Percentiles rank a stretch among this genome's conserved stretches.
These are phyloP conservation scores for Drosophila tristis DNA, from an alignment of 1,140 invertebrate species.

Conservation along the genomic window DNA sequence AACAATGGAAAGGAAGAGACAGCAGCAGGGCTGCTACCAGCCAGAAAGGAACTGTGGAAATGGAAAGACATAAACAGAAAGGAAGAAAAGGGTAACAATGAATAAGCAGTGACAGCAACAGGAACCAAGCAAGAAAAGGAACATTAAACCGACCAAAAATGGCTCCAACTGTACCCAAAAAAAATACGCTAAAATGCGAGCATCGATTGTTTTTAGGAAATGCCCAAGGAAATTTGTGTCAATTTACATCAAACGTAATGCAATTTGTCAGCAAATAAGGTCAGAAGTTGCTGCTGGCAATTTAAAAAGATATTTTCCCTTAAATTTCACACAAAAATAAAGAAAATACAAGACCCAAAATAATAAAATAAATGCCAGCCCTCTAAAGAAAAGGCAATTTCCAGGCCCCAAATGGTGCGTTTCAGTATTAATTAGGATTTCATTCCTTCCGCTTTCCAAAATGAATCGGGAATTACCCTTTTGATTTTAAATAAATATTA, in stretches of 20 bases:
- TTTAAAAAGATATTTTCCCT: background rate
- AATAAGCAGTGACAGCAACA: too few relatives aligned
- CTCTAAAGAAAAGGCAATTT: too few relatives aligned
- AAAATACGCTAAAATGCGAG: too few relatives aligned
- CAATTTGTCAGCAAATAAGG: slow-evolving; percentile 6
- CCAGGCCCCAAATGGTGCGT: too few relatives aligned
- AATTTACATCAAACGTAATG: slow-evolving; percentile 1
- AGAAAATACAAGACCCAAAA: background rate
- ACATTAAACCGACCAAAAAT: too few relatives aligned
- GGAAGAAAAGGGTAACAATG: too few relatives aligned
- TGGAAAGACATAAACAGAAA: too few relatives aligned
- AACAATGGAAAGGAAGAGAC: too few relatives aligned
- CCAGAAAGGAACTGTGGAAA: too few relatives aligned
- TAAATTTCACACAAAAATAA: background rate
- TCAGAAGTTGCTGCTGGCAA: background rate
- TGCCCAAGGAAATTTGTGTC: background rate
- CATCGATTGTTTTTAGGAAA: background rate
- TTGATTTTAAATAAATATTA: slow-evolving; percentile 13
- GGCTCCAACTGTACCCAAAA: background rate
- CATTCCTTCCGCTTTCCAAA: background rate
- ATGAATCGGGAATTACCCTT: background rate
- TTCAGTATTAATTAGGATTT: slow-evolving; percentile 4
- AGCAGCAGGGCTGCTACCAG: too few relatives aligned
- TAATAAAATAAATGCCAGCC: too few relatives aligned
- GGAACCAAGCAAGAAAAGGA: too few relatives aligned